Percentiles rank a stretch among this genome's conserved stretches.
phyloP scores from a whole-genome alignment of 2,797 vertebrate species.

The Tangara arthus region DNA sequence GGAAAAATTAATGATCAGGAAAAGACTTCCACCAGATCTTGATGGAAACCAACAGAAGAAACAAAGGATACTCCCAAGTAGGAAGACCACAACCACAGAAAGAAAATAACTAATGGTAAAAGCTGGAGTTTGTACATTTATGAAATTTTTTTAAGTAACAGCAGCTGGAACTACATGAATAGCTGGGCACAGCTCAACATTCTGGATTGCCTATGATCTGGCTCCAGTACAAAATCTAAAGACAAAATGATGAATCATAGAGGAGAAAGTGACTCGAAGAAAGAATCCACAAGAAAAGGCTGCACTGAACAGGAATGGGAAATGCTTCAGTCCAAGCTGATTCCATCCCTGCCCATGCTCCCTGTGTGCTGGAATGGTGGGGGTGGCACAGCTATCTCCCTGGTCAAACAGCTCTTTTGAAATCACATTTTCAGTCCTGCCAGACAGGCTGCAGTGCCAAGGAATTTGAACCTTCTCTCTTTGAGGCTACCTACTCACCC shows the following conservation, averaged over 20 bases:
- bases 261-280: background rate
- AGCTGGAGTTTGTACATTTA: background rate
- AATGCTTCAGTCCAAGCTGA: background rate
- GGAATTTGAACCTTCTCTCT: slow-evolving; percentile 16
- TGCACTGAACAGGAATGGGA: background rate
- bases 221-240: slow-evolving; percentile 21
- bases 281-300: background rate
- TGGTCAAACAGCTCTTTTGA: background rate
- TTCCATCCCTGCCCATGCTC: background rate
- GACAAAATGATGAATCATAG: slow-evolving; percentile 39
- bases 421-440: background rate
- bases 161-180: background rate
- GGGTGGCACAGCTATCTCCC: background rate
- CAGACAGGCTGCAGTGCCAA: background rate
- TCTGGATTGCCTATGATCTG: slow-evolving; percentile 12
- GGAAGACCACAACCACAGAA: background rate
- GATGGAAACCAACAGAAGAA: background rate
- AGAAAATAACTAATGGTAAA: background rate
- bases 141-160: background rate
- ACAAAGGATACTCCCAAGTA: background rate
- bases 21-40: background rate
- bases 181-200: background rate
- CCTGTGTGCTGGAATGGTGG: background rate
- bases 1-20: background rate
- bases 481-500: background rate